Evolutionary conservation across 2,888 invertebrate genomes (phyloP).

Genomic region (Drosophila recens): DNA sequence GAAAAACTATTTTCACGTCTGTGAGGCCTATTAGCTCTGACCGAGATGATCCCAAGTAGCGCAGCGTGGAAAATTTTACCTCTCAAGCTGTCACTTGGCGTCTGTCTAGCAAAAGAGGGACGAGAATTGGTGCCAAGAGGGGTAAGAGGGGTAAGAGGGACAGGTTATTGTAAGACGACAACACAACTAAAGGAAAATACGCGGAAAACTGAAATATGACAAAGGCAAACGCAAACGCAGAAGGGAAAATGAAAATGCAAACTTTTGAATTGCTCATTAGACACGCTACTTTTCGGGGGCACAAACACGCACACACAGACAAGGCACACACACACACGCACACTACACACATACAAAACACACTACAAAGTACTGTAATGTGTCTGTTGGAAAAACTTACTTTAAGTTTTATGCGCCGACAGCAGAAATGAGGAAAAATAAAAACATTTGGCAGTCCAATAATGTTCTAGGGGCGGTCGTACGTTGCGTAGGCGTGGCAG

Average conservation of each 20-base stretch:
- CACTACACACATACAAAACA: not conserved
- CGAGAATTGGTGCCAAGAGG: slow-evolving; percentile 25
- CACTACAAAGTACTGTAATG: not conserved
- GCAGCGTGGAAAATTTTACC: slow-evolving; percentile 51
- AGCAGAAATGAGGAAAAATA: slow-evolving; percentile 16
- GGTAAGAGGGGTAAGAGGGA: not conserved
- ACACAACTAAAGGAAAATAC: slow-evolving; percentile 42
- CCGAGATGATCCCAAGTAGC: slow-evolving; percentile 58
- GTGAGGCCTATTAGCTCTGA: slow-evolving; percentile 74
- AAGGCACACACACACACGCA: slow-evolving; percentile 1
- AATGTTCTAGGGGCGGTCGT: not conserved
- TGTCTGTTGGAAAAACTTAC: slow-evolving; percentile 33
- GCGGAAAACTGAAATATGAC: slow-evolving; percentile 51
- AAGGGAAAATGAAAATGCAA: slow-evolving; percentile 57
- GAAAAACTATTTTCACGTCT: slow-evolving; percentile 72
- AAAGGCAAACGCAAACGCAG: slow-evolving; percentile 35
- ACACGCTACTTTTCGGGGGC: slow-evolving; percentile 55
- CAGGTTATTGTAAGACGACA: slow-evolving; percentile 35
- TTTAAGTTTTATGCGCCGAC: slow-evolving; percentile 31
- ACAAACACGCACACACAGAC: slow-evolving; percentile 9
- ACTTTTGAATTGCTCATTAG: slow-evolving; percentile 80
- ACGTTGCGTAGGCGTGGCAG: slow-evolving; percentile 3
- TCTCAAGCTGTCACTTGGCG: slow-evolving; percentile 75
- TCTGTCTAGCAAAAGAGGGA: slow-evolving; percentile 24
- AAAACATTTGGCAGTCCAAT: slow-evolving; percentile 43